A percentile compares a stretch with the other conserved stretches of the same genome.
Evolutionary conservation across 2,113 vertebrate species (phyloP).

Genomic region (Arenaria interpres): DNA sequence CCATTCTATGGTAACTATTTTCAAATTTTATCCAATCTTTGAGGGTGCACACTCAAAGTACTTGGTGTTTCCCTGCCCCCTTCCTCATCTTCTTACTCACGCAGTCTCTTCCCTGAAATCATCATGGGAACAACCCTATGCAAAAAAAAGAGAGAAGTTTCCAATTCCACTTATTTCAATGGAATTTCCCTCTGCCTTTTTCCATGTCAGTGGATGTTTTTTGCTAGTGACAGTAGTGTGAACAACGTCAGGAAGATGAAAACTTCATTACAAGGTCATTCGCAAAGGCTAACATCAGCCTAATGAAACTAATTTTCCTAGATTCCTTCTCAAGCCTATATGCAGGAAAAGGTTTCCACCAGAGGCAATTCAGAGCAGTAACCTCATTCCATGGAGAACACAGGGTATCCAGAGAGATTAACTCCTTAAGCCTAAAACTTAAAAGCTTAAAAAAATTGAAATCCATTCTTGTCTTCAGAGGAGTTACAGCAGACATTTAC

Average conservation of each 20-base stretch:
- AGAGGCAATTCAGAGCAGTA: not conserved
- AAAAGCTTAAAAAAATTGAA: not conserved
- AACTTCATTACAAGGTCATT: not conserved
- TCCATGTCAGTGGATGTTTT: not conserved
- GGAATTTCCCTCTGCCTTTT: conserved; percentile 53
- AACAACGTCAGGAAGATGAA: not conserved
- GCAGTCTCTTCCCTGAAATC: conserved; percentile 29
- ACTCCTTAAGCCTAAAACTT: not conserved
- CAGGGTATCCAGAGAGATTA: not conserved
- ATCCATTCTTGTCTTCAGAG: not conserved
- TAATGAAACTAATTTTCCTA: conserved; percentile 12
- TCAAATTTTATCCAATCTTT: not conserved
- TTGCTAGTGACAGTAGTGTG: not conserved
- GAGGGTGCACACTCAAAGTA: not conserved
- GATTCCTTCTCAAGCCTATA: not conserved
- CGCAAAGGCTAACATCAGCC: not conserved
- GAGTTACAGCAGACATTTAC: not conserved
- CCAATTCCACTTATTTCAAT: conserved; percentile 6
- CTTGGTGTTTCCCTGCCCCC: conserved; percentile 40
- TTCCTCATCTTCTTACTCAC: conserved; percentile 23
- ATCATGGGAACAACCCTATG: not conserved
- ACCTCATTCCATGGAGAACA: not conserved
- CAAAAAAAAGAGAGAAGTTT: conserved; percentile 9
- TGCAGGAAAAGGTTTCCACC: not conserved
- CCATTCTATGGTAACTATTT: not conserved